Conservation (phyloP, 2,888 invertebrate genomes). For the Eledone cirrhosa region DNA sequence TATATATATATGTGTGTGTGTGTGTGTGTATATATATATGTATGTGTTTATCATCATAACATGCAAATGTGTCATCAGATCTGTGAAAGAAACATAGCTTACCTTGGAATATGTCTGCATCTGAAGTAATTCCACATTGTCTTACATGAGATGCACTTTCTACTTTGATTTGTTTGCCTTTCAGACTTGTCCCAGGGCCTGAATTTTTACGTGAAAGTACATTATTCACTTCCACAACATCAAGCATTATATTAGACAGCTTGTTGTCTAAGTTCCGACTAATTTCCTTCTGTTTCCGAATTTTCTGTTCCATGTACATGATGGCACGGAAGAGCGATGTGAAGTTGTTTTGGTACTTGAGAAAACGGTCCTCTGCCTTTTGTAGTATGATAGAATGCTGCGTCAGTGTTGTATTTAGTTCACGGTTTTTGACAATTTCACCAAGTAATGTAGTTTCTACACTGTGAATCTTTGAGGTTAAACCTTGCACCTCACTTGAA, state of each 20-base stretch:
- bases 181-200: slow-evolving; percentile 35
- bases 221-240: slow-evolving; percentile 61
- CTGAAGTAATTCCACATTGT: slow-evolving; percentile 51
- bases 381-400: slow-evolving; percentile 48
- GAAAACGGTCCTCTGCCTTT: slow-evolving; percentile 45
- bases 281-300: slow-evolving; percentile 46
- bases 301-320: slow-evolving; percentile 49
- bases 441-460: slow-evolving; percentile 41
- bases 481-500: slow-evolving; percentile 29
- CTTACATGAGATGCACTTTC: slow-evolving; percentile 49
- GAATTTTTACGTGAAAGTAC: slow-evolving; percentile 50
- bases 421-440: slow-evolving; percentile 49
- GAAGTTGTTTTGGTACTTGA: slow-evolving; percentile 49
- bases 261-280: slow-evolving; percentile 58
- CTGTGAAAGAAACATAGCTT: slow-evolving; percentile 28
- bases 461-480: slow-evolving; percentile 36
- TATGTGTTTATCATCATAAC: too few relatives aligned
- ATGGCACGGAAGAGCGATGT: slow-evolving; percentile 50
- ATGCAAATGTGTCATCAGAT: too few relatives aligned
- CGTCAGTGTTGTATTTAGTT: slow-evolving; percentile 51
- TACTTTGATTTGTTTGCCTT: slow-evolving; percentile 49
- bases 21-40: too few relatives aligned
- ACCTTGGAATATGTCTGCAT: slow-evolving; percentile 53
- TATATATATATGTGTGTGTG: too few relatives aligned
- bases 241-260: slow-evolving; percentile 59